A percentile compares a stretch with the other conserved stretches of the same genome.
Conservation (phyloP, 2,113 vertebrate genomes). For the Psittacus erithacus region DNA sequence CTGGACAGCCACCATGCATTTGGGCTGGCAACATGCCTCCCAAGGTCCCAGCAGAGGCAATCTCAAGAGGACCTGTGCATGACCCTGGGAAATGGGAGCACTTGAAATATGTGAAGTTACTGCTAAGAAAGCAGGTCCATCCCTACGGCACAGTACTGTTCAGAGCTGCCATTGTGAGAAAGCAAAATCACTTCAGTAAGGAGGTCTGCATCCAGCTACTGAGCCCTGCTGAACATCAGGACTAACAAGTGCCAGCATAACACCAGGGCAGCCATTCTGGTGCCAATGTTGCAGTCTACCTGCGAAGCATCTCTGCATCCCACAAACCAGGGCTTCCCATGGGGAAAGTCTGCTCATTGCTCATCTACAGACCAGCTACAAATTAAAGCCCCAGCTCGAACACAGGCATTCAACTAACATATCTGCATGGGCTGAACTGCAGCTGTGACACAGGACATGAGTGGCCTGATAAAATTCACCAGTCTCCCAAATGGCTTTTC, state of each 20-base stretch:
- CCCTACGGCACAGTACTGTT: accelerated
- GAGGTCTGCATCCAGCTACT: neutral
- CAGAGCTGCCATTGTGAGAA: neutral
- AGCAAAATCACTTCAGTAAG: neutral
- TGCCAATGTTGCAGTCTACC: neutral
- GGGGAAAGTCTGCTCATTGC: neutral
- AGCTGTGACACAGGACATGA: neutral
- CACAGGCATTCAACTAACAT: neutral
- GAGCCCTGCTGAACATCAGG: neutral
- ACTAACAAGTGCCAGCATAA: neutral
- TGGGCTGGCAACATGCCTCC: neutral
- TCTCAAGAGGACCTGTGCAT: neutral
- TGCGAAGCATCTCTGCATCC: neutral
- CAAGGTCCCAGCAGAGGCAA: neutral
- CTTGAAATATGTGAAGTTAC: neutral
- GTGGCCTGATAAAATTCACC: neutral
- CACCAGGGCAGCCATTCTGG: neutral
- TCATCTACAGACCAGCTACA: neutral
- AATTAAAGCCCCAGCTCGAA: neutral
- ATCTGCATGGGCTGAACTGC: neutral
- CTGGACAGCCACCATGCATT: neutral
- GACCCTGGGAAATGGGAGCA: neutral
- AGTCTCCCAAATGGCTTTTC: neutral
- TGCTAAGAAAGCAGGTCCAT: neutral
- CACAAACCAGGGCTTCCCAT: neutral